phyloP scores from a whole-genome alignment of 2,888 invertebrate genomes.

The Malthinus seriepunctatus region DNA sequence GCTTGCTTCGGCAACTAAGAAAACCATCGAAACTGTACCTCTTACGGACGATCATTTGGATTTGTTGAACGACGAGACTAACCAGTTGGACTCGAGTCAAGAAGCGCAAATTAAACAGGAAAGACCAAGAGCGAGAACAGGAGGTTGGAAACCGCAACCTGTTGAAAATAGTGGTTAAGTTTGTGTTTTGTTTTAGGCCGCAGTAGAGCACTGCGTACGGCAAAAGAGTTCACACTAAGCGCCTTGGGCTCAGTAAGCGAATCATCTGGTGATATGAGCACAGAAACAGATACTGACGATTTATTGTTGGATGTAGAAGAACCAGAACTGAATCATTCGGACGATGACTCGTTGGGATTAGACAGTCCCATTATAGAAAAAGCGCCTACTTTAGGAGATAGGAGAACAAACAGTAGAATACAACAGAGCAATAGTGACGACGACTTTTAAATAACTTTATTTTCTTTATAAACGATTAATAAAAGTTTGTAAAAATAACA shows the following conservation, averaged over 20 bases:
- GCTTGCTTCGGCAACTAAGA: slow-evolving; percentile 60
- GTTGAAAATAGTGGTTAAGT: not conserved
- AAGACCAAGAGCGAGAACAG: slow-evolving; percentile 62
- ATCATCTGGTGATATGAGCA: slow-evolving; percentile 47
- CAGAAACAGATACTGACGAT: slow-evolving; percentile 52
- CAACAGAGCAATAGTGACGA: slow-evolving; percentile 50
- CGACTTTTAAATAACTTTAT: slow-evolving; percentile 41
- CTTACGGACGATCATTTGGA: slow-evolving; percentile 41
- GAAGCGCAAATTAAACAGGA: slow-evolving; percentile 51
- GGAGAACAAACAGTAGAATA: slow-evolving; percentile 46
- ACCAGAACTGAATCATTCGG: slow-evolving; percentile 50
- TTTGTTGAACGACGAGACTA: slow-evolving; percentile 42
- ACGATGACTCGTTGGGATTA: slow-evolving; percentile 51
- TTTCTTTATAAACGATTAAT: not conserved
- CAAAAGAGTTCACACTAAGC: slow-evolving; percentile 46
- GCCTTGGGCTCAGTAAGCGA: slow-evolving; percentile 46
- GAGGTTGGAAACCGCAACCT: slow-evolving; percentile 50
- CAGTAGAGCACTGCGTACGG: slow-evolving; percentile 34
- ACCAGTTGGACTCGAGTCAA: slow-evolving; percentile 35
- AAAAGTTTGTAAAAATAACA: slow-evolving; percentile 4
- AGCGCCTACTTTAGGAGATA: slow-evolving; percentile 43
- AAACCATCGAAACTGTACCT: slow-evolving; percentile 59
- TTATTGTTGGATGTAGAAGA: slow-evolving; percentile 53
- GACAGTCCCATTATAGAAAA: slow-evolving; percentile 48
- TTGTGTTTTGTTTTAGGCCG: slow-evolving; percentile 33